Evolutionary conservation across 2,888 invertebrate species (phyloP).

Genomic region (Tromatobia lineatoria): DNA sequence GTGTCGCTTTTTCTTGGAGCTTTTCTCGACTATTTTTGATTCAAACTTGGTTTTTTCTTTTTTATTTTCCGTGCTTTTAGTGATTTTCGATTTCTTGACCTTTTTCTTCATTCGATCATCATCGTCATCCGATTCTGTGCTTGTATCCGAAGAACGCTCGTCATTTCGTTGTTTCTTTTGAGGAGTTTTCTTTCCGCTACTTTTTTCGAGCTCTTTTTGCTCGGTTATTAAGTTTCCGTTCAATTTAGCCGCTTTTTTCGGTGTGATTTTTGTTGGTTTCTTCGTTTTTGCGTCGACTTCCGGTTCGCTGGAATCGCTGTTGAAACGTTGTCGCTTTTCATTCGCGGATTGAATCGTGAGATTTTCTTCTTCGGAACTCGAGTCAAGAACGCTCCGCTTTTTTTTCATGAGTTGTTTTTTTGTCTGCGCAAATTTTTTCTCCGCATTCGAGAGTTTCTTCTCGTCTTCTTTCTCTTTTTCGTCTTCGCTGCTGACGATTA

Average conservation of each 20-base stretch:
- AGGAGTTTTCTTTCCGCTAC: background rate
- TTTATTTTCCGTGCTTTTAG: no score
- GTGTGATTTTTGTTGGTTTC: background rate
- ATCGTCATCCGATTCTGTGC: background rate
- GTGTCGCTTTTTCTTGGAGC: no score
- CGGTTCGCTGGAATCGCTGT: background rate
- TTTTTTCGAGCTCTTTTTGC: background rate
- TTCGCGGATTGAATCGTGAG: background rate
- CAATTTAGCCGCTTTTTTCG: background rate
- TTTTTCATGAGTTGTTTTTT: background rate
- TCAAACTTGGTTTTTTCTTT: no score
- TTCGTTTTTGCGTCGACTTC: background rate
- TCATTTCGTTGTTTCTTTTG: background rate
- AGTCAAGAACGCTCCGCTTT: conserved; percentile 10
- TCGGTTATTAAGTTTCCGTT: background rate
- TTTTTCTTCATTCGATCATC: no score
- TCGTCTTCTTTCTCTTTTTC: conserved; percentile 8
- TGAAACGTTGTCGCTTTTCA: background rate
- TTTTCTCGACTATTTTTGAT: no score
- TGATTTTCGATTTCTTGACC: no score
- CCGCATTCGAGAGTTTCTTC: background rate
- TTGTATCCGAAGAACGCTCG: background rate
- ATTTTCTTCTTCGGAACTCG: background rate
- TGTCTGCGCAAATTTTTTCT: background rate
- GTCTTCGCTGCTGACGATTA: conserved; percentile 3